Conservation (phyloP, 92 coral and sea anemone species). For the Phymanthus crucifer region DNA sequence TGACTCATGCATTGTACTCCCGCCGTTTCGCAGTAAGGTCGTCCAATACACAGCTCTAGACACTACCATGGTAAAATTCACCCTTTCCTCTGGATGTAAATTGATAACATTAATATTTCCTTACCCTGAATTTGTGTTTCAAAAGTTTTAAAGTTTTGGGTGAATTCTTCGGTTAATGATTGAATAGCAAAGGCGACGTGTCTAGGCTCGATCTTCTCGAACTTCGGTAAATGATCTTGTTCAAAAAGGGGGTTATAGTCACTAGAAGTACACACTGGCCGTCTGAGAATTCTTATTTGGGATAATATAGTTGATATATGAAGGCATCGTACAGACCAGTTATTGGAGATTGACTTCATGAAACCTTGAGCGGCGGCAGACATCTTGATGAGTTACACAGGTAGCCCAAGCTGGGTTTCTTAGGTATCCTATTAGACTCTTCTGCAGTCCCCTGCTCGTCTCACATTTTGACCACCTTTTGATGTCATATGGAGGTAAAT, state of each 20-base stretch:
- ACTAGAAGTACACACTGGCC: constrained; percentile 68
- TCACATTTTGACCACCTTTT: too few species aligned
- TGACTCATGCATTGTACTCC: too few species aligned
- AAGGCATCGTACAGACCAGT: constrained; percentile 59
- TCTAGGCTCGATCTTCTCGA: constrained; percentile 42
- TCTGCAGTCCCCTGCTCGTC: too few species aligned
- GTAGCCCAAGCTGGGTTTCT: too few species aligned
- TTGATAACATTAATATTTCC: background rate
- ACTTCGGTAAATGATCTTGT: constrained; percentile 71
- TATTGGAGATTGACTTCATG: constrained; percentile 56
- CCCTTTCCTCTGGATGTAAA: too few species aligned
- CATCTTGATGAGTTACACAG: too few species aligned
- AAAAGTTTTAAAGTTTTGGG: constrained; percentile 54
- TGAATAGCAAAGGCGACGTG: constrained; percentile 67
- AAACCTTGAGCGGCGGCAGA: constrained; percentile 52
- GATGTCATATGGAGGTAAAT: too few species aligned
- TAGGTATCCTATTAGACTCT: too few species aligned
- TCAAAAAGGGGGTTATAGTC: constrained; percentile 74
- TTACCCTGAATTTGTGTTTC: constrained; percentile 60
- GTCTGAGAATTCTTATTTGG: constrained; percentile 54
- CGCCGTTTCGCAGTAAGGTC: too few species aligned
- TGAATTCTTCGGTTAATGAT: constrained; percentile 48
- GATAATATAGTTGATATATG: constrained; percentile 75
- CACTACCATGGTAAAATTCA: too few species aligned
- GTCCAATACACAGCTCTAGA: background rate